Percentiles rank a stretch among this genome's conserved stretches.
Evolutionary conservation across 2,113 vertebrate genomes (phyloP).

Genomic region (Tinamus guttatus): DNA sequence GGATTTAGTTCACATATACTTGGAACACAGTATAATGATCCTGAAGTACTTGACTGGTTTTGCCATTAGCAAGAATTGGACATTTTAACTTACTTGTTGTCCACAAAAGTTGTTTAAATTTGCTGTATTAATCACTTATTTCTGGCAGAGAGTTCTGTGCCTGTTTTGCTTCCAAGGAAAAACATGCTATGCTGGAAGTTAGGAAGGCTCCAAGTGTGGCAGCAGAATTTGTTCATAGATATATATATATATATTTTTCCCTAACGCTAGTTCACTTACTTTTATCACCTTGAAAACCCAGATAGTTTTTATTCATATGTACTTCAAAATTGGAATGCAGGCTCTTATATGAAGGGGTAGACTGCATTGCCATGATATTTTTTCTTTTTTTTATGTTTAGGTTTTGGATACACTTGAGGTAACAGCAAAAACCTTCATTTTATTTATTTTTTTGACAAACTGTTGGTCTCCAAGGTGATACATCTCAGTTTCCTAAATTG

Average conservation of each 20-base stretch:
- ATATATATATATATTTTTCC: too few species aligned
- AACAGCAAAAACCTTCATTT: not conserved
- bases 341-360: not conserved
- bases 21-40: constrained; percentile 47
- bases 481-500: not conserved
- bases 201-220: not conserved
- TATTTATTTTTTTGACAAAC: not conserved
- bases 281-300: not conserved
- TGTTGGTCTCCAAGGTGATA: not conserved
- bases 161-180: not conserved
- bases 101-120: not conserved
- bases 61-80: not conserved
- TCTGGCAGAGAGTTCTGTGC: not conserved
- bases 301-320: not conserved
- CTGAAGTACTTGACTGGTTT: constrained; percentile 8
- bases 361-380: not conserved
- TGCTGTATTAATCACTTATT: not conserved
- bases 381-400: not conserved
- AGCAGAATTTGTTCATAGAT: not conserved
- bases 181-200: not conserved
- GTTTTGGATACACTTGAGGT: not conserved
- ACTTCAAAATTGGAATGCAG: not conserved
- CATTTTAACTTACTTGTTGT: not conserved
- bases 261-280: not conserved
- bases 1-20: not conserved